Evolutionary conservation across 2,888 invertebrate species (phyloP), one percentile per base, ranked within the genome.

Genomic region (Calliopum simillimum): DNA sequence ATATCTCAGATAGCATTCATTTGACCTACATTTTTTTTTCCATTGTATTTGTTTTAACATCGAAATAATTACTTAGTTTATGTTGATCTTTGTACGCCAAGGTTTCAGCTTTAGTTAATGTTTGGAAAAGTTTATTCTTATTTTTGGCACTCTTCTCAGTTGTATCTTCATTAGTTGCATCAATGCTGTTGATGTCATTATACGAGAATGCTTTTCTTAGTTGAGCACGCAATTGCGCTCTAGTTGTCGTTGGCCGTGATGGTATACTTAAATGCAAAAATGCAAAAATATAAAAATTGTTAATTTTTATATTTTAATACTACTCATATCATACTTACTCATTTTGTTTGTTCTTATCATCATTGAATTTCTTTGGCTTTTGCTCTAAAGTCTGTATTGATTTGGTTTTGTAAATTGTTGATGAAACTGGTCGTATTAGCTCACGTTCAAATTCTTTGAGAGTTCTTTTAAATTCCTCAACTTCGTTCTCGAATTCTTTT

Each of bases 121-220:
- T 69, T 55, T 61, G 68, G 14, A 72, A 66, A 46, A 72, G 69
- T 55, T 61, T 51, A 8, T 74, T 70, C 46, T 70, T 55, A 1
- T 51, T 70, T 61, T 73, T 61, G 11, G 70, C 70, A 41, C 62
- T 69, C 13, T 68, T 68, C 21, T 66, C 53, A 4, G 70, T 33
- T 46, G 68, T 69, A 16, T 19, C 11, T 25, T 70, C 63, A 44
- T 71, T 69, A 2, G 44, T 56, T 12, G 62, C 62, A 33, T 69
- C 73, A 11, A 71, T 59, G 12, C 68, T 74, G 16, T 71, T 73
- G 8, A 84, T 69, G 73, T 84, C 85, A 41, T 84, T 81, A 46
- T 79, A 79, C 16, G 84, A 85, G 11, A 79, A 79, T 4, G 78
- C 79, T 72, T 83, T 80, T 3, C 77, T 78, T 6, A 85, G 70